phyloP scores from a whole-genome alignment of 2,113 vertebrate genomes.

The Rhombomys opimus region DNA sequence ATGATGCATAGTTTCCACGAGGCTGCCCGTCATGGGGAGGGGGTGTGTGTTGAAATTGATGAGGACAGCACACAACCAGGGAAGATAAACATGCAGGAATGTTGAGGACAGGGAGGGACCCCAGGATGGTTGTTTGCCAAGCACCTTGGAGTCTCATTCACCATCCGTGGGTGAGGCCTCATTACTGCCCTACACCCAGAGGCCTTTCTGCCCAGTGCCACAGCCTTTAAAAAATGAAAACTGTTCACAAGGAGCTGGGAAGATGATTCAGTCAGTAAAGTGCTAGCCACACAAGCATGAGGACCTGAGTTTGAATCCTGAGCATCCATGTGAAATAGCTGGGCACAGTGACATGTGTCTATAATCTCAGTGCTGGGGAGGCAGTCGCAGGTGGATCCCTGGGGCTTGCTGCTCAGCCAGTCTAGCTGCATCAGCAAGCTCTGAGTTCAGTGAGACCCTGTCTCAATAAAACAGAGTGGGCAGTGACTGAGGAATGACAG shows the following conservation, averaged over 20 bases:
- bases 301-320: neutral
- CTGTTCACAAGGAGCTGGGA: neutral
- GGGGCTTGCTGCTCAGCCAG: neutral
- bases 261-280: neutral
- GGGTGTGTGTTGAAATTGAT: conserved; percentile 92
- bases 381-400: neutral
- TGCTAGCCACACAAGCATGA: neutral
- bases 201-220: neutral
- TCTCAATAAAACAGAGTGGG: neutral
- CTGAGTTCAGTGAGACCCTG: neutral
- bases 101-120: conserved; percentile 85
- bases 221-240: neutral
- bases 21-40: conserved; percentile 88
- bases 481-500: neutral
- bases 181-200: neutral
- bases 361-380: neutral
- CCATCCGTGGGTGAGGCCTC: neutral
- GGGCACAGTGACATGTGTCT: no score
- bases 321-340: neutral
- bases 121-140: conserved; percentile 74
- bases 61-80: conserved; percentile 89
- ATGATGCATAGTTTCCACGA: conserved; percentile 94
- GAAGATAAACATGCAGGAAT: conserved; percentile 92
- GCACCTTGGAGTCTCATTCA: conserved; percentile 27
- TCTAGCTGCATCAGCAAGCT: neutral